Percentiles rank a stretch among this genome's conserved stretches.
phyloP scores from a whole-genome alignment of 1,140 invertebrate species.

The Aphidius ervi region DNA sequence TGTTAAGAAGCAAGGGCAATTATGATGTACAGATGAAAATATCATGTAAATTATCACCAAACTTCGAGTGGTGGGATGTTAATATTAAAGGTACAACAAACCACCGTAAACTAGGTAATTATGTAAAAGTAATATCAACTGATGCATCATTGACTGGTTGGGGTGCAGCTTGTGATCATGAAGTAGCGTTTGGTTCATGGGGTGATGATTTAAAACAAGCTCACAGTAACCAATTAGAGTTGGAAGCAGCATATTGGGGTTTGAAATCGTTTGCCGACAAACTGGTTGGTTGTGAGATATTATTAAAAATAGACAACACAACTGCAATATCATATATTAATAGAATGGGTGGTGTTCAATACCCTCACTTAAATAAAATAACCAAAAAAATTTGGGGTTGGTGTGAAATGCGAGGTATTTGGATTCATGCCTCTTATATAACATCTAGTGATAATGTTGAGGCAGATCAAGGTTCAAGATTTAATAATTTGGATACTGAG shows the following conservation, averaged over 20 bases:
- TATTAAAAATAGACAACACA: slow-evolving; percentile 8
- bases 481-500: slow-evolving; percentile 1
- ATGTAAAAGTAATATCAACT: slow-evolving; percentile 27
- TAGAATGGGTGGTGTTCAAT: background rate
- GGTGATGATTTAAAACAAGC: background rate
- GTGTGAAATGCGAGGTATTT: background rate
- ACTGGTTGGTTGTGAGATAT: slow-evolving; percentile 8
- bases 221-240: background rate
- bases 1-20: background rate
- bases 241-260: background rate
- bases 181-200: background rate
- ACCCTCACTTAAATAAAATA: background rate
- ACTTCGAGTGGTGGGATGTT: background rate
- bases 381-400: background rate
- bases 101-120: too few species aligned
- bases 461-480: background rate
- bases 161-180: slow-evolving; percentile 4
- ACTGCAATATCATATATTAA: slow-evolving; percentile 9
- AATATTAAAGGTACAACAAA: slow-evolving; percentile 4
- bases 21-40: background rate
- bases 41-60: background rate
- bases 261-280: slow-evolving; percentile 15
- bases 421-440: slow-evolving; percentile 1
- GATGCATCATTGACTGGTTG: background rate
- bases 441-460: background rate